Evolutionary conservation across 2,888 invertebrate species (phyloP), one percentile per base, ranked within the genome.

Genomic region (Allophyes oxyacanthae): DNA sequence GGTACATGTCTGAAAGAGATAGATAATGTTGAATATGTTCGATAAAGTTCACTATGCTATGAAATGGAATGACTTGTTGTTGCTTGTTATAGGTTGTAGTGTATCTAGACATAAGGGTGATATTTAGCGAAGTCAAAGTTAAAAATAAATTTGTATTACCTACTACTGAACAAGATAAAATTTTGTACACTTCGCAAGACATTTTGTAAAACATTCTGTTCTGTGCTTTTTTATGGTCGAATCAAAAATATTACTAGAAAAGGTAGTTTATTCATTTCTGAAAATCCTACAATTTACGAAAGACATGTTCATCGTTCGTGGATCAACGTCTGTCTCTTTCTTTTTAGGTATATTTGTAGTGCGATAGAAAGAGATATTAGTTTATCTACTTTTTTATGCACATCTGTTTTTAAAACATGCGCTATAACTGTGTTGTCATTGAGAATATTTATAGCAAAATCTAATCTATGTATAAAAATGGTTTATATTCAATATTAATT

Each of bases 1-100:
- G 33, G 15, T 8, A 1, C 25, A 34, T 34, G 84, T 64, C 54
- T 10, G 71, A 87, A 77, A 81, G 83, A 82, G 88, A 87, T 76
- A 78, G 85, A 71, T 79, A 70, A 85, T 43, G 30, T 82, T 71
- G 59, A 80, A 75, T 72, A 63, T 79, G 85, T 81, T 85, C 83
- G 78, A 83, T 86, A 81, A 57, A 63, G 53, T 66, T 64, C 57
- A 49, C 63, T 62, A 59, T 50, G 64, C n/a, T n/a, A n/a, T n/a
- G n/a, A n/a, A n/a, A 50, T 20, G 20, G 20, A n/a, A 40, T 46
- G 25, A 37, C 38, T 44, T 20, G 9, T 13, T 53, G 20, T 53
- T 64, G 50, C 40, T 33, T 25, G 25, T 32, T 38, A 20, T 60
- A 48, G 44, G 11, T 52, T 56, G 6, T 48, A 70, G 66, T 34